Base-by-base conservation (phyloP, 2,888 invertebrate species). In the Archips crataeganus region DNA sequence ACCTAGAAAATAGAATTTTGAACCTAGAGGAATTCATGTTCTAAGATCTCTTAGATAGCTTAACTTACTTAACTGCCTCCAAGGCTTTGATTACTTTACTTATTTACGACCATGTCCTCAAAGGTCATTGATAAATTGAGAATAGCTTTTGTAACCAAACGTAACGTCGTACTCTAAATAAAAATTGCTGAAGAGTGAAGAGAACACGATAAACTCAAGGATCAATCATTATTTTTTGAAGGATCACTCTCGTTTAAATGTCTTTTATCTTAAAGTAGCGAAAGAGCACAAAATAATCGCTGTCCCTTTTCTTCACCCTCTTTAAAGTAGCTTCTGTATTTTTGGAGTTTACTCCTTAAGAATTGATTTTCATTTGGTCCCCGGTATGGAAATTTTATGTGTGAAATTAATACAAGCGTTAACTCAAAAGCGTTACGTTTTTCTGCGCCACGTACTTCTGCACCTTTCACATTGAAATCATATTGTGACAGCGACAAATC, bases 191-290 rank as follows among this genome's bases (percentile, higher is more conserved):
- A 39, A 63, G 66, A 57, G 66, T 42, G 66, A 67, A 45, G 23
- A 13, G 42, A 32, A 45, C 66, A 57, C 66, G 66, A 67, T 67
- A 57, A 67, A 67, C 66, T 67, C 39, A 57, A 57, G 66, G 57
- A 67, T 67, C 54, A 67, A 67, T 67, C 66, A 67, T 67, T 67
- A 57, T 57, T 45, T 67, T 57, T 57, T 67, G 66, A 67, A 67
- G 66, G 42, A 67, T 67, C 66, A 34, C 34, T 67, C 66, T 67
- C 66, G 57, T 23, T 67, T 67, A 67, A 67, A 57, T 57, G 23
- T 67, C 15, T 67, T 67, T 57, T 57, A 66, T 66, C 42, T 42
- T 49, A 13, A 54, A 39, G 23, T 15, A 9, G 66, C 66, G 3
- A 67, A 67, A 57, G 54, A 23, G 54, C 66, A 45, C 10, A 45